Base-by-base conservation (phyloP, 2,797 vertebrate species). In the Eulemur rubriventer region DNA sequence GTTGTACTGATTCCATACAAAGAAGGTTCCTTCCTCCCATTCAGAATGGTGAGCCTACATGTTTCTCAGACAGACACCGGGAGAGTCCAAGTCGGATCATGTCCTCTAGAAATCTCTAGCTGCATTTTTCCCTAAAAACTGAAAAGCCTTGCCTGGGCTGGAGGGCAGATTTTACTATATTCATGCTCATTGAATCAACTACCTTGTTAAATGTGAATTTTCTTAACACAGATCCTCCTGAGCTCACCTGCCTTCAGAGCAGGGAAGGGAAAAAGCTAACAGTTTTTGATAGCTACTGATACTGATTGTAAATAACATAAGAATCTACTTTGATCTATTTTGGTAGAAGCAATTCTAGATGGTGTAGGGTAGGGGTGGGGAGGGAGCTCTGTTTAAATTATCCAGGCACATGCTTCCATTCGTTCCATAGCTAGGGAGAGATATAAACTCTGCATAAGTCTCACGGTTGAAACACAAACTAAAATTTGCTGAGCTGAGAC, bases 301-400 rank as follows among this genome's bases (percentile, higher is more conserved):
- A 6, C 46, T 18, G 73, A 85, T 3, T 41, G 46, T 1, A 17
- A 88, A 63, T 2, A 26, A 35, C 43, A 0, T 20, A n/a, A 78
- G 24, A 80, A 17, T 17, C 26, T 3, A 10, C 52, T 41, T 20
- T 18, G 48, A 26, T 78, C 79, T 72, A 33, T 55, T 90, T 30
- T 52, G 67, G 48, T 65, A 8, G 11, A 4, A 57, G 59, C 33
- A 33, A 55, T 69, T 67, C 63, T 12, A 46, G 65, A 85, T 14
- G 52, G 38, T 9, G 46, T 30, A 4, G 22, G 59, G 10, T 35
- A 0, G 30, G 0, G 18, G 16, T 0, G 6, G 65, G 24, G 2
- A 61, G 57, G 30, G 67, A 81, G 33, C 16, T 3, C 57, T 33
- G 57, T 52, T 67, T 46, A 63, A 81, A 63, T 48, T 48, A 61